Evolutionary conservation across 2,113 vertebrate species (phyloP).

Genomic region (Tamias sibiricus): DNA sequence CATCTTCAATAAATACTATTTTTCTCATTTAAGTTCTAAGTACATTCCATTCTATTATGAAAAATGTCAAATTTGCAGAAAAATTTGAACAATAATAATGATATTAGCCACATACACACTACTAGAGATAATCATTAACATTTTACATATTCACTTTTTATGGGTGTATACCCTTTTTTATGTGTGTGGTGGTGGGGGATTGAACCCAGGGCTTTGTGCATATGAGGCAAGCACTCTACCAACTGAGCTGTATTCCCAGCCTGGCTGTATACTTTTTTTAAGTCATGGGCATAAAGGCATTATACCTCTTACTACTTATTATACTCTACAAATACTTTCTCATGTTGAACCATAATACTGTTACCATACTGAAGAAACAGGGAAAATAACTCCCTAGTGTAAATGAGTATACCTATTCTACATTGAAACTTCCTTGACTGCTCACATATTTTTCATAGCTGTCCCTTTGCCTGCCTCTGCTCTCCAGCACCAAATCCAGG

Average conservation of each 20-base stretch:
- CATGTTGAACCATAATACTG: background rate
- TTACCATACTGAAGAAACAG: background rate
- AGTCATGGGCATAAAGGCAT: background rate
- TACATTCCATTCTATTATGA: background rate
- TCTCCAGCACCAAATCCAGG: background rate
- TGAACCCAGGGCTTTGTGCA: too few relatives aligned
- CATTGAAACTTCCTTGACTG: background rate
- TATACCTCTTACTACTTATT: background rate
- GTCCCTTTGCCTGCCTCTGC: background rate
- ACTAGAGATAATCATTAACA: background rate
- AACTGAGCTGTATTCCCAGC: too few relatives aligned
- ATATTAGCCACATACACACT: background rate
- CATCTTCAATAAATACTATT: constrained; percentile 41
- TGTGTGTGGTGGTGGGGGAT: background rate
- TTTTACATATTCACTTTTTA: background rate
- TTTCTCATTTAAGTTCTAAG: background rate
- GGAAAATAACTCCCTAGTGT: background rate
- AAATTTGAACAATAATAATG: constrained; percentile 37
- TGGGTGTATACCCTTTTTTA: too few relatives aligned
- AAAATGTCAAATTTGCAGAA: constrained; percentile 41
- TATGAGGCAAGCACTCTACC: too few relatives aligned
- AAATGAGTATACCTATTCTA: background rate
- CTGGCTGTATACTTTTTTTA: background rate
- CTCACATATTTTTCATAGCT: background rate
- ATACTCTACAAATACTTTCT: constrained; percentile 18